These are phyloP conservation scores for Myocastor coypus DNA, from an alignment of 2,113 vertebrate genomes.

Conservation along the genomic window DNA sequence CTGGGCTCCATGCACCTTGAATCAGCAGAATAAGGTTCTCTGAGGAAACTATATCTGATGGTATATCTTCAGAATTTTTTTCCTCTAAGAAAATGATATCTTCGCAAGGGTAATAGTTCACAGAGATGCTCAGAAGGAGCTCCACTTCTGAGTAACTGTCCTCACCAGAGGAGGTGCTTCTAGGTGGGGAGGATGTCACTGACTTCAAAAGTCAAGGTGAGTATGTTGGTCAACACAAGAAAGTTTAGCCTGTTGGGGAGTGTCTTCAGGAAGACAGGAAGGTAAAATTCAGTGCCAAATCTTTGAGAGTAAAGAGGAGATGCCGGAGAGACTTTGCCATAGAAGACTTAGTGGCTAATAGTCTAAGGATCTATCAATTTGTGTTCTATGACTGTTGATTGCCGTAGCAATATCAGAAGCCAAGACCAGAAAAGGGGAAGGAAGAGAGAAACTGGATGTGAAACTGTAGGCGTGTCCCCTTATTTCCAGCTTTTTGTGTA, in stretches of 20 bases:
- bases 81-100: neutral
- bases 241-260: neutral
- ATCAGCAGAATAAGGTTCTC: neutral
- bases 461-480: neutral
- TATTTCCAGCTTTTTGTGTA: neutral
- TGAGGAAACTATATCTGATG: neutral
- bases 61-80: neutral
- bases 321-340: neutral
- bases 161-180: neutral
- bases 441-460: neutral
- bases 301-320: neutral
- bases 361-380: too few species aligned
- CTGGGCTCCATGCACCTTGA: slow-evolving; percentile 51
- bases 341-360: neutral
- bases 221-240: neutral
- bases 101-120: neutral
- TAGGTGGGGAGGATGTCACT: neutral
- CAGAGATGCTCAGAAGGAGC: neutral
- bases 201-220: neutral
- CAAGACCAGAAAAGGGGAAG: neutral
- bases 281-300: neutral
- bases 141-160: neutral
- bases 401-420: neutral
- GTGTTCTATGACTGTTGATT: neutral
- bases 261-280: neutral